Conservation (phyloP, 2,888 invertebrate species). For the Acleris laterana region DNA sequence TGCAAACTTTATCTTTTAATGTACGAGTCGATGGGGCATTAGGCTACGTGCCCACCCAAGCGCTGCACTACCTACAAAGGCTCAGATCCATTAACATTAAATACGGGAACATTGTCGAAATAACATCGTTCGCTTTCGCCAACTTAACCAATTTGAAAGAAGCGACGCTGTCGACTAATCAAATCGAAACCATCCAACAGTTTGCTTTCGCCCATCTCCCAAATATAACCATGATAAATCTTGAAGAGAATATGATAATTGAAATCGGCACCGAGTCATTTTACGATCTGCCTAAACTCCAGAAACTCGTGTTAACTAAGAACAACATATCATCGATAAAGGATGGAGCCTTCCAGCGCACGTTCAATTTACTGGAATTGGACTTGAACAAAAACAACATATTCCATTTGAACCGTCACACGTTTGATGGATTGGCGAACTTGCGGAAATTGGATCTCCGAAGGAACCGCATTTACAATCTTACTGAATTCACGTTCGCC, state of each 20-base stretch:
- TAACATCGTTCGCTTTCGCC: constrained; percentile 89
- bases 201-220: constrained; percentile 90
- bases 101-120: constrained; percentile 88
- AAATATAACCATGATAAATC: constrained; percentile 87
- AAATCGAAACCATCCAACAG: constrained; percentile 87
- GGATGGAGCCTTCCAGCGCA: constrained; percentile 91
- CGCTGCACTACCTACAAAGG: constrained; percentile 86
- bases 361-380: constrained; percentile 90
- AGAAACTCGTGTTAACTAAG: constrained; percentile 91
- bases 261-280: constrained; percentile 90
- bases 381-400: constrained; percentile 92
- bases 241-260: constrained; percentile 90
- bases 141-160: constrained; percentile 88
- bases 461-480: constrained; percentile 89
- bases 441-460: constrained; percentile 90
- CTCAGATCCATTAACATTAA: constrained; percentile 88
- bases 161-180: constrained; percentile 87
- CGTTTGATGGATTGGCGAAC: constrained; percentile 90
- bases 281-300: constrained; percentile 88
- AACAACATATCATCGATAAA: constrained; percentile 94
- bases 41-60: constrained; percentile 88
- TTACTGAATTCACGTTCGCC: constrained; percentile 91
- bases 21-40: constrained; percentile 88
- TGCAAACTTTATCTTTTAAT: constrained; percentile 89
- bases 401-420: constrained; percentile 89